Percentiles rank a stretch among this genome's conserved stretches.
These are phyloP conservation scores for Danaus plexippus DNA, from an alignment of 1,140 invertebrate genomes.

Conservation along the genomic window DNA sequence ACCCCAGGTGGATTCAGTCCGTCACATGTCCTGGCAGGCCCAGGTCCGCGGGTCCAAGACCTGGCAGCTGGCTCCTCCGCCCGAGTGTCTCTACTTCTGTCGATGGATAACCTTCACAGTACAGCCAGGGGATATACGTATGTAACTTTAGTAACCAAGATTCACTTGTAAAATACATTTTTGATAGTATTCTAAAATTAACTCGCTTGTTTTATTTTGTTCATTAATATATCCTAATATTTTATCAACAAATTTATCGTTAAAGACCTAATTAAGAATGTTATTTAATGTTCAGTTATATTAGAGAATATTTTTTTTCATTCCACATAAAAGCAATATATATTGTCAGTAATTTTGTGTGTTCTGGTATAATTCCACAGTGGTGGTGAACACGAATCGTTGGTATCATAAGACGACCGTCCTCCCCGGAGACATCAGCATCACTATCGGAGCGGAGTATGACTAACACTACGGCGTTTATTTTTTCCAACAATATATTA, in stretches of 20 bases:
- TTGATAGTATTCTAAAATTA: too few species aligned
- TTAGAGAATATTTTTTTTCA: too few species aligned
- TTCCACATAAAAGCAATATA: too few species aligned
- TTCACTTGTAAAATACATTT: neutral
- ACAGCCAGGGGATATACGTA: conserved; percentile 91
- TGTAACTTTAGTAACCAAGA: conserved; percentile 46
- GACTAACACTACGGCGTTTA: conserved; percentile 73
- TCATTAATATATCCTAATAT: too few species aligned
- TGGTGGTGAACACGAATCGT: conserved; percentile 92
- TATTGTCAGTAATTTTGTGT: too few species aligned
- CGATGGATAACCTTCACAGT: conserved; percentile 79
- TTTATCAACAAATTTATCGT: too few species aligned
- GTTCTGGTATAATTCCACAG: conserved; percentile 61
- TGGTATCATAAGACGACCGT: conserved; percentile 96
- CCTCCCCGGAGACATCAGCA: conserved; percentile 89
- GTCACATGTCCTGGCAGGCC: conserved; percentile 94
- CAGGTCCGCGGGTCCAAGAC: conserved; percentile 88
- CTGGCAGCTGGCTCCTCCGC: conserved; percentile 90
- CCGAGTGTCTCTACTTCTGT: conserved; percentile 89
- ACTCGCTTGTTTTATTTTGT: too few species aligned
- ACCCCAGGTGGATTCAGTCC: conserved; percentile 89
- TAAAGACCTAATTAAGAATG: too few species aligned
- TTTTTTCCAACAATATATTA: conserved; percentile 3
- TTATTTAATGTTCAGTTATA: too few species aligned
- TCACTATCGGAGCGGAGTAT: conserved; percentile 96